Evolutionary conservation across 2,113 vertebrate species (phyloP).

Genomic region (Centropus unirufus): DNA sequence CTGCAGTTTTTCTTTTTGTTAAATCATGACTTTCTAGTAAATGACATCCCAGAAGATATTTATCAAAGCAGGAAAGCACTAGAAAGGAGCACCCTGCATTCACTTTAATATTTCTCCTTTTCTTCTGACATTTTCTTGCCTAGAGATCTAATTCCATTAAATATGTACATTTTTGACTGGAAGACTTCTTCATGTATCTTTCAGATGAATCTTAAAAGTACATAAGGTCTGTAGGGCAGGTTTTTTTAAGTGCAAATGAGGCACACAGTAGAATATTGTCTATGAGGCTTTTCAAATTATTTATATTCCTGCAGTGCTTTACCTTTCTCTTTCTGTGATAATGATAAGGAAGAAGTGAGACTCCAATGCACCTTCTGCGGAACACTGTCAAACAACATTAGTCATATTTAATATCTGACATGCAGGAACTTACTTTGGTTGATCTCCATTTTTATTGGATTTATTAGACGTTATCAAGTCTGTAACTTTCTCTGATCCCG

Average conservation of each 20-base stretch:
- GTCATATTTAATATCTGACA: slow-evolving; percentile 72
- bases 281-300: slow-evolving; percentile 82
- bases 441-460: slow-evolving; percentile 65
- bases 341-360: slow-evolving; percentile 70
- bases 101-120: slow-evolving; percentile 82
- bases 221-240: slow-evolving; percentile 82
- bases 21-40: slow-evolving; percentile 83
- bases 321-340: slow-evolving; percentile 75
- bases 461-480: slow-evolving; percentile 63
- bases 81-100: slow-evolving; percentile 76
- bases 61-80: slow-evolving; percentile 82
- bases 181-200: slow-evolving; percentile 85
- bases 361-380: slow-evolving; percentile 56
- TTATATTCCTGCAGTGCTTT: slow-evolving; percentile 81
- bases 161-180: slow-evolving; percentile 84
- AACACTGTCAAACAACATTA: slow-evolving; percentile 68
- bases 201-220: slow-evolving; percentile 86
- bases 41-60: slow-evolving; percentile 85
- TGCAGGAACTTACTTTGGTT: slow-evolving; percentile 67
- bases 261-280: slow-evolving; percentile 79
- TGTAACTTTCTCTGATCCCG: slow-evolving; percentile 39
- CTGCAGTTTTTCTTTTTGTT: slow-evolving; percentile 72
- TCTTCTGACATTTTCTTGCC: slow-evolving; percentile 83
- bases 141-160: slow-evolving; percentile 86
- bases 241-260: slow-evolving; percentile 88